Conservation (phyloP, 2,797 vertebrate species). For the Mus caroli region DNA sequence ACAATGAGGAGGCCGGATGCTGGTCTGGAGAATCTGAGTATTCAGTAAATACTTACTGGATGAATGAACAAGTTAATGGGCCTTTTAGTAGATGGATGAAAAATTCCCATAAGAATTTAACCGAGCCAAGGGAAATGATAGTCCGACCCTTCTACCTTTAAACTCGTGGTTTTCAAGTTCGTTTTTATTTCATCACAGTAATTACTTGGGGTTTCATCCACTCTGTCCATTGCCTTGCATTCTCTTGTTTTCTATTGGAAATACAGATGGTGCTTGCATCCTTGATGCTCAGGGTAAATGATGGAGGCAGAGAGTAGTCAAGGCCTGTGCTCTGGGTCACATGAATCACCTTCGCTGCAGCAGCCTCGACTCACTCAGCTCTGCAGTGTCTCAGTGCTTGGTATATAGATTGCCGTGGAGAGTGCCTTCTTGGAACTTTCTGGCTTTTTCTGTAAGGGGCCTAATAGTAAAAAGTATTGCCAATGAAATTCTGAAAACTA, state of each 20-base stretch:
- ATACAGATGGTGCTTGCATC: background rate
- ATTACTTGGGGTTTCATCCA: background rate
- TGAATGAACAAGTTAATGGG: background rate
- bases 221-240: background rate
- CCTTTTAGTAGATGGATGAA: background rate
- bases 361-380: background rate
- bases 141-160: background rate
- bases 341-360: background rate
- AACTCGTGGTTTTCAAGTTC: background rate
- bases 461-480: background rate
- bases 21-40: background rate
- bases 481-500: background rate
- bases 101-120: background rate
- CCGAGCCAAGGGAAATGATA: background rate
- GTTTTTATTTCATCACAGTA: conserved; percentile 15
- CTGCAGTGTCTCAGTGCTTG: background rate
- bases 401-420: background rate
- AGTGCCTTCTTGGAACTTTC: background rate
- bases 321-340: background rate
- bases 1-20: background rate
- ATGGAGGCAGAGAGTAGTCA: background rate
- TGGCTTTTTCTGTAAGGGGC: background rate
- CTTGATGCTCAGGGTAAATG: background rate
- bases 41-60: background rate
- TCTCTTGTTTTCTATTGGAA: background rate